Evolutionary conservation across 2,888 invertebrate species (phyloP), one percentile per base, ranked within the genome.

Genomic region (Heliconius sara): DNA sequence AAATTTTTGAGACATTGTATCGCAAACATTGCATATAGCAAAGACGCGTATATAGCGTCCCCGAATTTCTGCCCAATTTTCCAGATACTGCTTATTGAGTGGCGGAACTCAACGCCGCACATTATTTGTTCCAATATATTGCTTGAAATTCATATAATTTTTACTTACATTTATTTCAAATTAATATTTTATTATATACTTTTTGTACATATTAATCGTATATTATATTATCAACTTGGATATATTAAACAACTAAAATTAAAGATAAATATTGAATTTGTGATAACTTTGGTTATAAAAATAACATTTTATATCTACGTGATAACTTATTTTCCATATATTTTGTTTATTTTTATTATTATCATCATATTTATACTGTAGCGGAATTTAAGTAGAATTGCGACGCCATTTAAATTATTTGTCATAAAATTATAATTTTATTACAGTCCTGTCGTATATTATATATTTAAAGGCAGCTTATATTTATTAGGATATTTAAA

Each of bases 191-290:
- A 78, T 30, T 70, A 77, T 77, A 74, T 80, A 79, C 73, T 30
- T 68, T 78, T 77, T 16, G 25, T 77, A 68, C 34, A 52, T 79
- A 68, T 77, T 70, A 72, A 73, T 78, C 43, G 43, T 47, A 27
- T 85, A 89, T 88, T 39, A 34, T 85, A 89, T 88, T 87, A 86
- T 86, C 87, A 86, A 87, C 39, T 75, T 79, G 79, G 83, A 84
- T 89, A 88, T 87, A 87, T 89, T 87, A 89, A 91, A 91, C 89
- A 89, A 89, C 85, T 87, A 87, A 91, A 91, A 90, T 90, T 86
- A 86, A 88, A 90, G 93, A 94, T 93, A 94, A 93, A 91, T 92
- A 90, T 88, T 89, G 85, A 87, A 83, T 87, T 87, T 85, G 81
- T 86, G 93, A 93, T 93, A 94, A 92, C 88, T 90, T 85, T 86